Percentiles rank a stretch among this genome's conserved stretches.
These are phyloP conservation scores for Lasioglossum albipes DNA, from an alignment of 1,140 invertebrate genomes.

Conservation along the genomic window DNA sequence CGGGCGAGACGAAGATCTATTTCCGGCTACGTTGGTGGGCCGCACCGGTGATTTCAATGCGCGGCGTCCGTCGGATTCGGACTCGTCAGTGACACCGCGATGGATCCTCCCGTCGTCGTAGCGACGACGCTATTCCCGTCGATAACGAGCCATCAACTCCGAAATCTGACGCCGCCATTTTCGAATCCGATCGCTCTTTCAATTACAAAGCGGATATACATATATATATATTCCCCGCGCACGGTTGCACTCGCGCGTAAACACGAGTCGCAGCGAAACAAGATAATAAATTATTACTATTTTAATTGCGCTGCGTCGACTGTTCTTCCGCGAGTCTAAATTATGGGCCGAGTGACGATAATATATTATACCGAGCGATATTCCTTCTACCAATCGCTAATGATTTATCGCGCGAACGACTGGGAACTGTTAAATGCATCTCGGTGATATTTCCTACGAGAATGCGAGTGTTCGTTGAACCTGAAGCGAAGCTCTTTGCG, in stretches of 20 bases:
- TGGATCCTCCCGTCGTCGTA: not conserved
- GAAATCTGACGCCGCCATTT: not conserved
- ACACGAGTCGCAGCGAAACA: conserved; percentile 51
- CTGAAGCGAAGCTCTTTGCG: conserved; percentile 30
- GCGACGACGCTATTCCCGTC: not conserved
- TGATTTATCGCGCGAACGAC: conserved; percentile 62
- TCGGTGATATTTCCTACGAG: conserved; percentile 45
- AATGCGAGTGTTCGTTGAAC: conserved; percentile 25
- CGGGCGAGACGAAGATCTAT: conserved; percentile 4
- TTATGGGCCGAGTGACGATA: conserved; percentile 53
- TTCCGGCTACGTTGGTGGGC: conserved; percentile 37
- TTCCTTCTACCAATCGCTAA: conserved; percentile 58
- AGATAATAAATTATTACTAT: conserved; percentile 66
- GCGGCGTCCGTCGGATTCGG: conserved; percentile 73
- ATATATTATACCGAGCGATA: conserved; percentile 54
- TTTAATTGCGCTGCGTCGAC: conserved; percentile 59
- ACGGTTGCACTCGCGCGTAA: conserved; percentile 31
- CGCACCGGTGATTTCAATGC: conserved; percentile 73
- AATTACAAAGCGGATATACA: conserved; percentile 42
- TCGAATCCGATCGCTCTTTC: conserved; percentile 31
- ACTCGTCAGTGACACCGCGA: not conserved
- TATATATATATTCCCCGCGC: conserved; percentile 8
- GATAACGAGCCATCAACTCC: no score
- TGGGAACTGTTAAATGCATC: conserved; percentile 52
- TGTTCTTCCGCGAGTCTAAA: conserved; percentile 56